phyloP scores from a whole-genome alignment of 2,797 vertebrate species.

The Enoplosus armatus region DNA sequence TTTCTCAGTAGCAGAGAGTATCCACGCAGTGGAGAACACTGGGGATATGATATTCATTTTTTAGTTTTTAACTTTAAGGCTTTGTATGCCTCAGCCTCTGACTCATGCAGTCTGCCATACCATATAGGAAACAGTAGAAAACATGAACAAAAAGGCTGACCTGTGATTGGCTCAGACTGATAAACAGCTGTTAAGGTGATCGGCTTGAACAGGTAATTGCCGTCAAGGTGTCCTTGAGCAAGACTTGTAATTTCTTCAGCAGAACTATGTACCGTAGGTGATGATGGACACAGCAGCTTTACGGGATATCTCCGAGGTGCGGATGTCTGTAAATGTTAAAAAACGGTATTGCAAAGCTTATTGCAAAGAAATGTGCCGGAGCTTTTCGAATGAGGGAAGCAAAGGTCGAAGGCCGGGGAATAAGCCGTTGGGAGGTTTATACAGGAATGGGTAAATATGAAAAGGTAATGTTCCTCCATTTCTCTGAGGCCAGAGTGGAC shows the following conservation, averaged over 20 bases:
- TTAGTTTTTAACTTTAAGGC: not conserved
- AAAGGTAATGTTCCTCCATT: constrained; percentile 57
- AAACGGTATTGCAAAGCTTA: not conserved
- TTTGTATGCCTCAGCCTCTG: not conserved
- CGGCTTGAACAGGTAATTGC: constrained; percentile 24
- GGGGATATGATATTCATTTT: not conserved
- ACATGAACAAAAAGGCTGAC: constrained; percentile 5
- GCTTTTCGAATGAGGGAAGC: constrained; percentile 20
- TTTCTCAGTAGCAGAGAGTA: constrained; percentile 33
- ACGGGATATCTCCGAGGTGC: not conserved
- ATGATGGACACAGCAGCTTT: not conserved
- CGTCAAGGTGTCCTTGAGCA: constrained; percentile 53
- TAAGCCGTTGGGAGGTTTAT: constrained; percentile 24
- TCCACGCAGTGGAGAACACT: not conserved
- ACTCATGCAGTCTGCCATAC: not conserved
- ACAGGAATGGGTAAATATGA: constrained; percentile 61
- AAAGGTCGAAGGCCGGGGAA: constrained; percentile 27
- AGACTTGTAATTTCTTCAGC: constrained; percentile 38
- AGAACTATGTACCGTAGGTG: not conserved
- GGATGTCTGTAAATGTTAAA: constrained; percentile 30
- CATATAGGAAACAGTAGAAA: not conserved
- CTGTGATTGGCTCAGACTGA: constrained; percentile 41
- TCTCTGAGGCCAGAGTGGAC: constrained; percentile 53
- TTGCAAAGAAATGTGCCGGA: constrained; percentile 12
- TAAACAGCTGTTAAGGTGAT: constrained; percentile 34